Percentiles rank a stretch among this genome's conserved stretches.
Conservation (phyloP, 35 echinoderm and acorn worm genomes). For the Apostichopus japonicus region DNA sequence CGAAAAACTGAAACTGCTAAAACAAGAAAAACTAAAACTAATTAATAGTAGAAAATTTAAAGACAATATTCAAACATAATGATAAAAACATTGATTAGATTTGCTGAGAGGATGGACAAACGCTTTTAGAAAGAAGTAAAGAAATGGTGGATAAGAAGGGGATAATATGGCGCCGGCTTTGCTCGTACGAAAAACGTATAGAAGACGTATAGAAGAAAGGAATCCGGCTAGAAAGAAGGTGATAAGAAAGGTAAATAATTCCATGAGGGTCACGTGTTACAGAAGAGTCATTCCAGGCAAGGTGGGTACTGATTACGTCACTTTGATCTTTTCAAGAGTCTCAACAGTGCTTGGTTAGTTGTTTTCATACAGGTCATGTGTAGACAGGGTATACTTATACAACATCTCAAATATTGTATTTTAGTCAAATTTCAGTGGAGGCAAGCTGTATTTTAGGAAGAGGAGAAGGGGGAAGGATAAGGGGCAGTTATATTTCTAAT, state of each 20-base stretch:
- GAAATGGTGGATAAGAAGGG: not conserved
- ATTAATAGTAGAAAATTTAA: not conserved
- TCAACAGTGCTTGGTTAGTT: not conserved
- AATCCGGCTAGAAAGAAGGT: not conserved
- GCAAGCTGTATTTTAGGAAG: too few relatives aligned
- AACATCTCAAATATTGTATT: too few relatives aligned
- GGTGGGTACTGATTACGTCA: not conserved
- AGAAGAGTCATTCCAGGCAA: not conserved
- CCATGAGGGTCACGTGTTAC: not conserved
- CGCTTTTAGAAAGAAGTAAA: not conserved
- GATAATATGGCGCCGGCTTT: not conserved
- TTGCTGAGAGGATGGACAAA: not conserved
- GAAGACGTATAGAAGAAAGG: not conserved
- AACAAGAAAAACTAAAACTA: not conserved
- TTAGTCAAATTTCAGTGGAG: too few relatives aligned
- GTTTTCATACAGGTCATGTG: not conserved
- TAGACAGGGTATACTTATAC: too few relatives aligned
- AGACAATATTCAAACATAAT: too few relatives aligned
- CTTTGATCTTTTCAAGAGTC: not conserved
- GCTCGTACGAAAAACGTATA: not conserved
- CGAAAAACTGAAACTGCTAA: not conserved
- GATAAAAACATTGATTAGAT: not conserved
- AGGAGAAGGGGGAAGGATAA: too few relatives aligned
- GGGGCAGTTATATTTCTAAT: too few relatives aligned
- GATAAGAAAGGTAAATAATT: not conserved